Evolutionary conservation across 1,140 invertebrate species (phyloP).

Genomic region (Zophobas morio): DNA sequence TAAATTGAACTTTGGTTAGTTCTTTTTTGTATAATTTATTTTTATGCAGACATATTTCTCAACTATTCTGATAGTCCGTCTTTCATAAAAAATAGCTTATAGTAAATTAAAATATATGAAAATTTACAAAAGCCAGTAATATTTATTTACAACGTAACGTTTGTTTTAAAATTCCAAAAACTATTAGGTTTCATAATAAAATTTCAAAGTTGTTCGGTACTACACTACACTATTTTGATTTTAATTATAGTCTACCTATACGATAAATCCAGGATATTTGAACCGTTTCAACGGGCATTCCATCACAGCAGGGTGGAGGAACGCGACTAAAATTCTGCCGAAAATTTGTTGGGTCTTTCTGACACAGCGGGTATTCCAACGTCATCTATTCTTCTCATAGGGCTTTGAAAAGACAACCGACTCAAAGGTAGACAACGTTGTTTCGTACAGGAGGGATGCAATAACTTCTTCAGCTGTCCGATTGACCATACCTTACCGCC

Average conservation of each 20-base stretch:
- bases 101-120: too few relatives aligned
- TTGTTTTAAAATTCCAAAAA: neutral
- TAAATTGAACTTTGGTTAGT: too few relatives aligned
- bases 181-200: too few relatives aligned
- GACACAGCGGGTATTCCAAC: constrained; percentile 15
- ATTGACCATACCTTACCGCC: constrained; percentile 34
- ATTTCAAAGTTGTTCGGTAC: too few relatives aligned
- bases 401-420: constrained; percentile 38
- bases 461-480: constrained; percentile 38
- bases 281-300: constrained; percentile 23
- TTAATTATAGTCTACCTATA: neutral
- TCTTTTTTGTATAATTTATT: too few relatives aligned
- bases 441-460: constrained; percentile 28
- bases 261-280: constrained; percentile 3
- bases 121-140: too few relatives aligned
- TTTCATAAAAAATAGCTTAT: too few relatives aligned
- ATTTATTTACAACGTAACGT: too few relatives aligned
- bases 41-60: too few relatives aligned
- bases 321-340: constrained; percentile 41
- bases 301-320: constrained; percentile 29
- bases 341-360: constrained; percentile 37
- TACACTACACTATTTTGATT: neutral
- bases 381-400: constrained; percentile 38
- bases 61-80: too few relatives aligned
- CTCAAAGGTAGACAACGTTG: constrained; percentile 35